Evolutionary conservation across 2,797 vertebrate genomes (phyloP), one percentile per base, ranked within the genome.

Genomic region (Tragopan temminckii): DNA sequence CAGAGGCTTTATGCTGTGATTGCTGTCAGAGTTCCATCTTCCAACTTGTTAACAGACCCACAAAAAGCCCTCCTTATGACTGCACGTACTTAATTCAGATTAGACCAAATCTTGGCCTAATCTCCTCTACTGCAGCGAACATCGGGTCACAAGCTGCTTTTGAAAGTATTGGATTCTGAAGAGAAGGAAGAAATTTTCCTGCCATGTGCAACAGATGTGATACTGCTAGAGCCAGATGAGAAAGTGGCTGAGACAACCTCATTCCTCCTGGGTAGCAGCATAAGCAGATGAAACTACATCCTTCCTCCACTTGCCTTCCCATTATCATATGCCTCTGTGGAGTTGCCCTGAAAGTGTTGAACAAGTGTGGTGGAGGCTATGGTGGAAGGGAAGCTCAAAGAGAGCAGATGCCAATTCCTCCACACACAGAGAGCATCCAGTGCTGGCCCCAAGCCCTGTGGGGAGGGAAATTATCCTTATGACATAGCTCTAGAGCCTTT

Each of bases 191-290:
- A 75, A 52, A 46, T 53, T 52, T 81, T 88, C 77, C 46, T 64
- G 31, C 52, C 11, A n/a, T 21, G 25, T 42, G 45, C 11, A 20
- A 88, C 18, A 88, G 16, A 76, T 48, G 33, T n/a, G 16, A 59
- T 76, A 66, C 46, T 86, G 13, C 35, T 81, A 90, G 89, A 89
- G 67, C 31, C 85, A 84, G 70, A 88, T 62, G 43, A 93, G 85
- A 94, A 88, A 69, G 40, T 81, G 55, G 5, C 52, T 72, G 21
- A 15, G 14, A 63, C 17, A 72, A 75, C 5, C n/a, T 71, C 23
- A 61, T 57, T 76, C 33, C 64, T 57, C 64, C n/a, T 17, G 38
- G 45, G 82, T 85, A 86, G 74, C 9, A 76, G 63, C 24, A 93
- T 38, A 67, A 76, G 20, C 48, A 89, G 61, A 87, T 68, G 61